Evolutionary conservation across 2,888 invertebrate species (phyloP).

Genomic region (Sepioteuthis lessoniana): DNA sequence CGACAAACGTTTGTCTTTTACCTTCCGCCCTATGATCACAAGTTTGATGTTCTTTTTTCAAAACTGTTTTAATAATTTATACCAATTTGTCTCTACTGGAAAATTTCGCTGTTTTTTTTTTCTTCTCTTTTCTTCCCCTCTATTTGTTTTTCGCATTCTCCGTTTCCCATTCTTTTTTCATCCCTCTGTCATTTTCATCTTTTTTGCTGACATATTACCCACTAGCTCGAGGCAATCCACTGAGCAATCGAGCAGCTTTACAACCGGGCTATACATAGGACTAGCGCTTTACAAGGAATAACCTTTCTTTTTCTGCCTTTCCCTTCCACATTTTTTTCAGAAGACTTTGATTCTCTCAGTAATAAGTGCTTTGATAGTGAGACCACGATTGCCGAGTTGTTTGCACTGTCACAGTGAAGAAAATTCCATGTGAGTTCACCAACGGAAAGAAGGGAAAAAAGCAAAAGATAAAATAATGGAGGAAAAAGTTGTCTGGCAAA

Average conservation of each 20-base stretch:
- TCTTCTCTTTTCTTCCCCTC: neutral
- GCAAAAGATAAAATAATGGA: neutral
- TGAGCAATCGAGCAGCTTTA: constrained; percentile 1
- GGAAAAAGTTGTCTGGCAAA: constrained; percentile 33
- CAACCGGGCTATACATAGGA: constrained; percentile 12
- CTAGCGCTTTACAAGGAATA: neutral
- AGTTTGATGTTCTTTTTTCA: constrained; percentile 33
- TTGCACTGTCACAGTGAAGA: neutral
- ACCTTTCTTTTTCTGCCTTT: neutral
- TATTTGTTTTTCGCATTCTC: neutral
- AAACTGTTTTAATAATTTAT: constrained; percentile 12
- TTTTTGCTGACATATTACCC: constrained; percentile 20
- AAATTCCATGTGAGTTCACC: neutral
- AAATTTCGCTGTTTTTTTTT: neutral
- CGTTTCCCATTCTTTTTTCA: neutral
- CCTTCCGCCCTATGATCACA: constrained; percentile 14
- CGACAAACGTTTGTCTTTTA: constrained; percentile 10
- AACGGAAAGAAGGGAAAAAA: neutral
- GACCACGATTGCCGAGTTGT: constrained; percentile 33
- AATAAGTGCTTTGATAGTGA: constrained; percentile 33
- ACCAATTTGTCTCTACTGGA: constrained; percentile 11
- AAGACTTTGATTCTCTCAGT: neutral
- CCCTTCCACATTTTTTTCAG: neutral
- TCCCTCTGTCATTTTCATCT: neutral
- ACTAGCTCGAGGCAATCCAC: neutral